Conservation (phyloP, 2,113 vertebrate genomes). For the Syngnathus typhle region DNA sequence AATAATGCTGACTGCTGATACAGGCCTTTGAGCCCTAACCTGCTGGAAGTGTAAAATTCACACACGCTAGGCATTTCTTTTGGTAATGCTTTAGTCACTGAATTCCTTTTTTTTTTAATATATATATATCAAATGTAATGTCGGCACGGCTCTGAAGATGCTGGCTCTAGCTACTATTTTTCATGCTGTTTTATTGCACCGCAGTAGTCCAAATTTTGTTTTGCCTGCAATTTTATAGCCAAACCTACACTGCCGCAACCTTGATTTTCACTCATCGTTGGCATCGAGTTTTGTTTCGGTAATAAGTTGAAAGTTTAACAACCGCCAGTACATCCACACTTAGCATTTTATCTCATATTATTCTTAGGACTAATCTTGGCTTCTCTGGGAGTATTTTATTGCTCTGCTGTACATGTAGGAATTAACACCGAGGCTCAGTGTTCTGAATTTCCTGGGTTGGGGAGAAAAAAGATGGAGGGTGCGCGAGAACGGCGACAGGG, state of each 20-base stretch:
- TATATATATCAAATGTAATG: constrained; percentile 29
- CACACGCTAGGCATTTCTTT: constrained; percentile 49
- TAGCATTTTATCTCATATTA: constrained; percentile 49
- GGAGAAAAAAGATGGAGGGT: constrained; percentile 5
- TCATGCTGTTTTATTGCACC: constrained; percentile 32
- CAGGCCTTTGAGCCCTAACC: constrained; percentile 60
- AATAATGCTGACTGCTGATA: constrained; percentile 59
- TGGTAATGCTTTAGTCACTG: constrained; percentile 47
- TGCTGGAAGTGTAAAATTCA: constrained; percentile 60
- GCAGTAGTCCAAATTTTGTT: constrained; percentile 20
- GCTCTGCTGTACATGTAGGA: constrained; percentile 54
- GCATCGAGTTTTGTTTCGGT: constrained; percentile 34
- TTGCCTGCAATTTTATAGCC: constrained; percentile 23
- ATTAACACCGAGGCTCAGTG: constrained; percentile 46
- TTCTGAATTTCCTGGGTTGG: constrained; percentile 48
- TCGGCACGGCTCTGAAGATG: constrained; percentile 38
- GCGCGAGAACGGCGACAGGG: constrained; percentile 28
- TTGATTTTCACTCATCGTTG: constrained; percentile 8
- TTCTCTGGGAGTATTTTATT: constrained; percentile 56
- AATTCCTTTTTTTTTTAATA: constrained; percentile 33
- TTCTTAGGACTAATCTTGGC: constrained; percentile 45
- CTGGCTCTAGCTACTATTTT: constrained; percentile 42
- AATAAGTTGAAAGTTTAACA: constrained; percentile 40
- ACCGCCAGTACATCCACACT: constrained; percentile 31
- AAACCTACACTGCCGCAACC: constrained; percentile 18